These are phyloP conservation scores for Drosophila murphyi DNA, from an alignment of 1,140 invertebrate species.

Conservation along the genomic window DNA sequence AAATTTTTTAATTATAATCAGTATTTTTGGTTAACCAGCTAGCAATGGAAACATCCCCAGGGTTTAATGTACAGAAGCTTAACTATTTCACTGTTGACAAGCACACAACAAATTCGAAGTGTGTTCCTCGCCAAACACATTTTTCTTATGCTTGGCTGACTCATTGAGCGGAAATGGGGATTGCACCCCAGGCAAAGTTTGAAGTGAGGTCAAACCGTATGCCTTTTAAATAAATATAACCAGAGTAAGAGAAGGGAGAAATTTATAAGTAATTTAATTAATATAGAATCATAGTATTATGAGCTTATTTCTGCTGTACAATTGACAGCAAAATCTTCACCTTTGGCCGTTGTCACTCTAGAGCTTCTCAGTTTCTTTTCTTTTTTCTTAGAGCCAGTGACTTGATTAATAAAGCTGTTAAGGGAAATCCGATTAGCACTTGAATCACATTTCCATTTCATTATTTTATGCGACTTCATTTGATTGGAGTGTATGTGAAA, in stretches of 20 bases:
- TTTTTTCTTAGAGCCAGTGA: background rate
- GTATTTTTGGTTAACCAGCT: background rate
- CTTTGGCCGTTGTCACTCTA: background rate
- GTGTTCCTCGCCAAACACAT: background rate
- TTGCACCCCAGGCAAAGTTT: background rate
- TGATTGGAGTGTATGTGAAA: constrained; percentile 67
- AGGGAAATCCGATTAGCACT: constrained; percentile 33
- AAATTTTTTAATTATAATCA: background rate
- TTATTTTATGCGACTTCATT: constrained; percentile 77
- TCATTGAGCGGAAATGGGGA: background rate
- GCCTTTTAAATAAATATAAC: background rate
- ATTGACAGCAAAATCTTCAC: background rate
- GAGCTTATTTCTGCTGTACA: constrained; percentile 2
- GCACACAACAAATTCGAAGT: background rate
- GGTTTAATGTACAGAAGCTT: background rate
- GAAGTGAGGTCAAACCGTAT: constrained; percentile 4
- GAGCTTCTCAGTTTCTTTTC: background rate
- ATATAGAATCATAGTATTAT: constrained; percentile 21
- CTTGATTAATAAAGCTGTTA: constrained; percentile 39
- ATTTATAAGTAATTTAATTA: constrained; percentile 12
- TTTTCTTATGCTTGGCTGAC: constrained; percentile 1
- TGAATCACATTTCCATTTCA: constrained; percentile 35
- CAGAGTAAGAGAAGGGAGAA: background rate
- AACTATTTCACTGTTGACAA: background rate
- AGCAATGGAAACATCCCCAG: background rate